These are phyloP conservation scores for Rhegmatorhina hoffmannsi DNA, from an alignment of 2,113 vertebrate species.

Conservation along the genomic window DNA sequence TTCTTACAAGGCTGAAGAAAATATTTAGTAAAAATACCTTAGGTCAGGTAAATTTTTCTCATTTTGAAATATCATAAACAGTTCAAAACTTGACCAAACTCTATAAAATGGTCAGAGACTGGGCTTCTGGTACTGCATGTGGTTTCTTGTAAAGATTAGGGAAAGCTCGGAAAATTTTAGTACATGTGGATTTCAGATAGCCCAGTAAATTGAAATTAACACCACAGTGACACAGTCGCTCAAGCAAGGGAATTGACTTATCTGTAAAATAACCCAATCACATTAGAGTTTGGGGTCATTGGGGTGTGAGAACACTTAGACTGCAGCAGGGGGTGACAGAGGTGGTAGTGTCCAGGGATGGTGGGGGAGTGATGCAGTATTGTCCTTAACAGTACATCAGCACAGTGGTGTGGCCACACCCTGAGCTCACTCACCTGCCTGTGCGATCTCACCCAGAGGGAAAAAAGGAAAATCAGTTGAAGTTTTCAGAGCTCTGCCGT, in stretches of 20 bases:
- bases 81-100: accelerated
- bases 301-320: not conserved
- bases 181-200: not conserved
- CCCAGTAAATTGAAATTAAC: not conserved
- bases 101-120: not conserved
- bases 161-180: not conserved
- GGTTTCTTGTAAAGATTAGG: not conserved
- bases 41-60: not conserved
- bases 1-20: not conserved
- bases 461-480: not conserved
- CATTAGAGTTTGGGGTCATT: not conserved
- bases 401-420: not conserved
- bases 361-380: not conserved
- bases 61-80: not conserved
- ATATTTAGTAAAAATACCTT: not conserved
- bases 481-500: not conserved
- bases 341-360: not conserved
- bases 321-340: not conserved
- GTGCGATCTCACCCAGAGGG: not conserved
- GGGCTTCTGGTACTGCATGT: not conserved
- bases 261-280: not conserved
- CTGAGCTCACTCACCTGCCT: accelerated
- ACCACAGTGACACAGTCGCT: not conserved
- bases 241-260: not conserved
- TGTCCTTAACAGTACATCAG: not conserved